Evolutionary conservation across 92 coral and sea anemone species (phyloP).

Genomic region (Pocillopora meandrina): DNA sequence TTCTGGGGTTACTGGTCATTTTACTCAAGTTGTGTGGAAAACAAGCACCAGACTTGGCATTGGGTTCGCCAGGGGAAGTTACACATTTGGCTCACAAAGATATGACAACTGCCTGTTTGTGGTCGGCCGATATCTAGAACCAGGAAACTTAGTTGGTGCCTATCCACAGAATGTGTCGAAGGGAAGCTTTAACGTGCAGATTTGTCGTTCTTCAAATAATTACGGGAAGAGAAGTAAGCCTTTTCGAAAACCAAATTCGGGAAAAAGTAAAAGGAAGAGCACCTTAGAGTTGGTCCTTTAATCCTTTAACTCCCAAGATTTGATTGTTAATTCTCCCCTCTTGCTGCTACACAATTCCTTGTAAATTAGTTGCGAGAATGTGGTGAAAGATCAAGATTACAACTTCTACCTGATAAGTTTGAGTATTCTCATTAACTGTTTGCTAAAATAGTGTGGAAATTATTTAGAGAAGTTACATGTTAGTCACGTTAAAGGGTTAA

Average conservation of each 20-base stretch:
- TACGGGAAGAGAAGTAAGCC: conserved; percentile 4
- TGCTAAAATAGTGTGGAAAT: too few relatives aligned
- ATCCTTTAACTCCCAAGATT: neutral
- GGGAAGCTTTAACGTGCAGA: neutral
- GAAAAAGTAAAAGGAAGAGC: neutral
- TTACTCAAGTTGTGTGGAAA: conserved; percentile 82
- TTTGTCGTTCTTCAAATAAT: too few relatives aligned
- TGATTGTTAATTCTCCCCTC: too few relatives aligned
- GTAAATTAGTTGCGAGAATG: too few relatives aligned
- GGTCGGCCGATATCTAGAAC: conserved; percentile 14
- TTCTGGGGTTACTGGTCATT: conserved; percentile 62
- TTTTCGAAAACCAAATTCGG: neutral
- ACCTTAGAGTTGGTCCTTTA: neutral
- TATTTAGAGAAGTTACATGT: too few relatives aligned
- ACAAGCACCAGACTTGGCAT: conserved; percentile 53
- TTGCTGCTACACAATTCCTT: too few relatives aligned
- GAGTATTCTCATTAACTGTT: too few relatives aligned
- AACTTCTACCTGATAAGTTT: too few relatives aligned
- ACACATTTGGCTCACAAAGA: neutral
- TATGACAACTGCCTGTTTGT: conserved; percentile 31
- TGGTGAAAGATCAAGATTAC: too few relatives aligned
- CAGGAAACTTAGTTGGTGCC: neutral
- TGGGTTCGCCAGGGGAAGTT: conserved; percentile 39
- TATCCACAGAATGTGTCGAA: neutral
- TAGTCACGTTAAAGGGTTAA: too few relatives aligned